Evolutionary conservation across 1,140 invertebrate species (phyloP), one percentile per base, ranked within the genome.

Genomic region (Drosophila nigromelanica): DNA sequence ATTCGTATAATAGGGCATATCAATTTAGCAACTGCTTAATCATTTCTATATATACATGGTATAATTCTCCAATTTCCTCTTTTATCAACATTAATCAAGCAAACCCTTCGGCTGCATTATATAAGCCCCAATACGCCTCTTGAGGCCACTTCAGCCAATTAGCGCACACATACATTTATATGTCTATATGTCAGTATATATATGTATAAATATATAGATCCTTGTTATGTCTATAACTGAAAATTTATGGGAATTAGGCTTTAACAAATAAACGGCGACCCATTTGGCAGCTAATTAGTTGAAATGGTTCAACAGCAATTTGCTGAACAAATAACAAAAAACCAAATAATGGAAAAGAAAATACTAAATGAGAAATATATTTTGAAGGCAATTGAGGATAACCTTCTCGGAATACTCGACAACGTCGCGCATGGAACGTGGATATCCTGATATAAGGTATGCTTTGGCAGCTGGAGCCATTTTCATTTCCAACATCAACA

Each of bases 361-460:
- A 18, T 8, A 18, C 1, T 15, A 10, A 43, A 3, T 15, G 27
- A 11, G 11, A 24, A 18, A 12, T 42, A 7, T 55, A 55, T 27
- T 27, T 27, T 5, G 4, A 0, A 27, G 27, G 5, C 5, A 30
- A 33, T 47, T 21, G 37, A 27, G 33, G 10, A 11, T 35, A 93
- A 97, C 97, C 94, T 97, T 98, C 90, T 97, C 96, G 0, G 96
- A 96, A 91, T 98, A 98, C 92, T 97, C 97, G 0, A 97, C 96
- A 2, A 97, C 96, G 89, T 98, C 97, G 48, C 96, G 93, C 96
- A 97, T 97, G 74, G 96, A 97, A 55, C 98, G 94, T 12, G 98
- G 98, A 94, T 98, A 99, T 43, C 98, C 98, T 66, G 98, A 98
- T 21, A 99, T 96, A 14, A 99, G 94, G 93, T 98, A 98, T 4